Evolutionary conservation across 53 echinoderm and acorn worm species (phyloP).

Genomic region (Arbacia lixula): DNA sequence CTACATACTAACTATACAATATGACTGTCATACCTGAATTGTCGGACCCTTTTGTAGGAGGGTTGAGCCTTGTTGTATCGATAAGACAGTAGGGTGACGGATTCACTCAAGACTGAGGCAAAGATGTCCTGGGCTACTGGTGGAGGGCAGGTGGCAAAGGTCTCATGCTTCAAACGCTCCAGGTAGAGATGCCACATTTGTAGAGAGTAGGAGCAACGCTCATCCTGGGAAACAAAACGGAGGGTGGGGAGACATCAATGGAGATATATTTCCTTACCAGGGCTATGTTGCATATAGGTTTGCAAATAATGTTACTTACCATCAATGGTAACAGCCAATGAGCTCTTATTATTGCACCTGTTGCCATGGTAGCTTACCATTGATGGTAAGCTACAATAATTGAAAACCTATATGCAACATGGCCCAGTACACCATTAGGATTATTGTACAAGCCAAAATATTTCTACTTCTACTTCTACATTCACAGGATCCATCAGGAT

Average conservation of each 20-base stretch:
- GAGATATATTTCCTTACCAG: background rate
- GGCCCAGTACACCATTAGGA: too few relatives aligned
- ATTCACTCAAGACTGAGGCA: slow-evolving; percentile 65
- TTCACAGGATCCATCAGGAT: too few relatives aligned
- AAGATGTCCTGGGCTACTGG: slow-evolving; percentile 71
- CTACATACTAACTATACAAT: too few relatives aligned
- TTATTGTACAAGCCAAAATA: too few relatives aligned
- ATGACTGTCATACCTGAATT: slow-evolving; percentile 74
- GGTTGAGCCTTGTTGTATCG: slow-evolving; percentile 87
- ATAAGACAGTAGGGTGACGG: slow-evolving; percentile 70
- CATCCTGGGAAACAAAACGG: slow-evolving; percentile 68
- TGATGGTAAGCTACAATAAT: too few relatives aligned
- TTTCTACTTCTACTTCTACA: too few relatives aligned
- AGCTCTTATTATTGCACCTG: too few relatives aligned
- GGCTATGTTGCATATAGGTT: too few relatives aligned
- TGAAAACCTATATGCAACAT: too few relatives aligned
- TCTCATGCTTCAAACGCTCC: slow-evolving; percentile 71
- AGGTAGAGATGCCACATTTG: slow-evolving; percentile 98
- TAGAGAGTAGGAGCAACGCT: slow-evolving; percentile 90
- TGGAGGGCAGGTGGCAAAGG: slow-evolving; percentile 74
- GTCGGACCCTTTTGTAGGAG: slow-evolving; percentile 94
- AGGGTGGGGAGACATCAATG: background rate
- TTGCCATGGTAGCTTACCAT: too few relatives aligned
- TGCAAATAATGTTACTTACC: too few relatives aligned
- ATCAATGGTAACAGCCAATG: too few relatives aligned